Evolutionary conservation across 2,888 invertebrate genomes (phyloP).

Genomic region (Xestia rhomboidea): DNA sequence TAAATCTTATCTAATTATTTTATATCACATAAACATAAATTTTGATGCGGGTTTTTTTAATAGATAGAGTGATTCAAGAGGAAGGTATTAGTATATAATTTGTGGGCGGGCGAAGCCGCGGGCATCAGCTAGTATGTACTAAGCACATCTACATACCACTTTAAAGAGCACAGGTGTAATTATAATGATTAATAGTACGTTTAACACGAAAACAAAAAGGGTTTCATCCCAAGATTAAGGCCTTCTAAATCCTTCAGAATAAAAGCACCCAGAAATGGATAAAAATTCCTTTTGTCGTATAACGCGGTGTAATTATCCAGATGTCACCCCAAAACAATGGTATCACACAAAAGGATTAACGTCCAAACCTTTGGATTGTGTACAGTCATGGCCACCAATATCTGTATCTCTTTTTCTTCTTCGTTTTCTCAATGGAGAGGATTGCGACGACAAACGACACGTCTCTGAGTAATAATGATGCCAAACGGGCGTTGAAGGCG

Average conservation of each 20-base stretch:
- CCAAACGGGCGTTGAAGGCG: no score
- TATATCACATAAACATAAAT: no score
- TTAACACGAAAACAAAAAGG: slow-evolving; percentile 9
- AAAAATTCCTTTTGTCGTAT: slow-evolving; percentile 35
- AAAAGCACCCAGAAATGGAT: slow-evolving; percentile 22
- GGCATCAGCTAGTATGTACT: no score
- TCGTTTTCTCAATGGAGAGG: no score
- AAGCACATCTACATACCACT: not conserved
- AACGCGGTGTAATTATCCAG: slow-evolving; percentile 53
- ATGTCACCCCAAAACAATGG: slow-evolving; percentile 53
- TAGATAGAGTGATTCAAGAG: no score
- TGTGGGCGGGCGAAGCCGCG: no score
- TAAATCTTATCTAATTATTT: no score
- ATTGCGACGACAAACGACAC: not conserved
- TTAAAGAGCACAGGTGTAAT: not conserved
- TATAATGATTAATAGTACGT: not conserved
- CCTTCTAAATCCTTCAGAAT: slow-evolving; percentile 17
- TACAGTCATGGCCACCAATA: slow-evolving; percentile 23
- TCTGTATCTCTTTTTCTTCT: not conserved
- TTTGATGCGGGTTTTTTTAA: no score
- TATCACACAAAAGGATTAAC: slow-evolving; percentile 50
- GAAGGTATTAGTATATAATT: no score
- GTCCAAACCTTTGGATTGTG: slow-evolving; percentile 49
- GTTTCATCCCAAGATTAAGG: slow-evolving; percentile 23
- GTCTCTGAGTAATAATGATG: not conserved